A percentile compares a stretch with the other conserved stretches of the same genome.
phyloP scores from a whole-genome alignment of 1,140 invertebrate genomes.

The Drosophila willistoni region DNA sequence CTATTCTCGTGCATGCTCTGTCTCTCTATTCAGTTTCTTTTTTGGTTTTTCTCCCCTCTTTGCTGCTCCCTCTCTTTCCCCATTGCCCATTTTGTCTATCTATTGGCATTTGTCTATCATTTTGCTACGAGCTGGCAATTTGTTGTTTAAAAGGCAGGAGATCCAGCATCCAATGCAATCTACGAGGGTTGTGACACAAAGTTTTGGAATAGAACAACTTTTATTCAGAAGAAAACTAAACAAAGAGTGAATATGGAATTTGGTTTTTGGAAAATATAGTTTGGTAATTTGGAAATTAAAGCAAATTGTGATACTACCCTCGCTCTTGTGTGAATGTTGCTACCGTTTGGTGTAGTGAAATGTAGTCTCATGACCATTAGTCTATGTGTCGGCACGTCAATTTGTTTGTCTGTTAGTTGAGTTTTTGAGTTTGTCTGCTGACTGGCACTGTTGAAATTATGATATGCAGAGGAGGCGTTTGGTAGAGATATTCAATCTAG shows the following conservation, averaged over 20 bases:
- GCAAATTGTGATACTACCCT: not conserved
- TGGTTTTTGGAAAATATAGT: too few relatives aligned
- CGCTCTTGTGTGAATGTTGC: not conserved
- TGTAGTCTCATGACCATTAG: constrained; percentile 50
- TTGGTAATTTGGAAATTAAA: not conserved
- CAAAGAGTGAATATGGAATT: too few relatives aligned
- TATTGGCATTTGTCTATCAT: constrained; percentile 76
- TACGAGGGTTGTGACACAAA: not conserved
- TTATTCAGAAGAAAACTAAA: too few relatives aligned
- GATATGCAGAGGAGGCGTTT: constrained; percentile 46
- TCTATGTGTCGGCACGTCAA: constrained; percentile 75
- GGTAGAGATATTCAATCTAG: constrained; percentile 10
- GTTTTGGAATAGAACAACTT: not conserved
- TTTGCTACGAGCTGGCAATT: constrained; percentile 65
- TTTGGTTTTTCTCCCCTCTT: not conserved
- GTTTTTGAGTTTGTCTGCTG: constrained; percentile 7
- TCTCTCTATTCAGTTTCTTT: not conserved
- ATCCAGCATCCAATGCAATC: not conserved
- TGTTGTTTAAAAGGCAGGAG: constrained; percentile 37
- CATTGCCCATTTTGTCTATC: constrained; percentile 6
- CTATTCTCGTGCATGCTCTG: constrained; percentile 35
- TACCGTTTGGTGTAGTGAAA: constrained; percentile 25
- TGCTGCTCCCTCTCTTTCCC: not conserved
- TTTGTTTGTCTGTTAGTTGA: constrained; percentile 65
- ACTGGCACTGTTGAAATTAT: constrained; percentile 57